A percentile compares a stretch with the other conserved stretches of the same genome.
Evolutionary conservation across 2,797 vertebrate species (phyloP).

Genomic region (Botia kubotai): DNA sequence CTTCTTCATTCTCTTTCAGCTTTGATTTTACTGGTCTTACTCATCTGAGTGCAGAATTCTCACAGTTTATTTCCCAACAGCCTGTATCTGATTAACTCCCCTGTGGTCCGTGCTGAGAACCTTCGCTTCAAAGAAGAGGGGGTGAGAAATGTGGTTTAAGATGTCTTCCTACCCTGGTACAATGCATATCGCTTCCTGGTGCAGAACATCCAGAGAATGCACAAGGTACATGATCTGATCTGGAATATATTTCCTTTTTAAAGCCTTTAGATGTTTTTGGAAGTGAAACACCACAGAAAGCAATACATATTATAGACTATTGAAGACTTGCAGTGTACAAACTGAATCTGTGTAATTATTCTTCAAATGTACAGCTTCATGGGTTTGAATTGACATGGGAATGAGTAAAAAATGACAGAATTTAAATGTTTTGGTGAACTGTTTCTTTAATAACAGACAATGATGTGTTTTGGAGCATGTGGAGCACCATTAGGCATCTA

Average conservation of each 20-base stretch:
- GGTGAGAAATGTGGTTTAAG: conserved; percentile 93
- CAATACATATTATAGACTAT: neutral
- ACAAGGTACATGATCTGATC: conserved; percentile 81
- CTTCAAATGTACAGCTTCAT: no score
- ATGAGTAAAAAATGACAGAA: no score
- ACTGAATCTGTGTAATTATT: no score
- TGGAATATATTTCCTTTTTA: neutral
- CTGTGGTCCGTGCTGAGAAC: conserved; percentile 95
- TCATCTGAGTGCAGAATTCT: neutral
- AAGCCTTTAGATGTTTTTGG: neutral
- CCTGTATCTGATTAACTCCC: conserved; percentile 97
- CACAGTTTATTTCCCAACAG: conserved; percentile 70
- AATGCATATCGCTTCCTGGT: conserved; percentile 97
- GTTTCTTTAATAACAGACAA: no score
- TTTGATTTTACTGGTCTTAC: neutral
- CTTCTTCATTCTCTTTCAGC: neutral
- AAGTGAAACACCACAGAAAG: neutral
- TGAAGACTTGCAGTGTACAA: no score
- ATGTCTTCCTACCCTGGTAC: conserved; percentile 98
- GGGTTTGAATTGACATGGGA: no score
- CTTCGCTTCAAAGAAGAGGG: conserved; percentile 97
- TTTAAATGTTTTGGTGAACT: no score
- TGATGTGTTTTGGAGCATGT: no score
- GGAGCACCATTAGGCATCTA: no score
- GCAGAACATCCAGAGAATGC: conserved; percentile 90